Percentiles rank a stretch among this genome's conserved stretches.
Conservation (phyloP, 2,888 invertebrate genomes). For the Eremobia ochroleuca region DNA sequence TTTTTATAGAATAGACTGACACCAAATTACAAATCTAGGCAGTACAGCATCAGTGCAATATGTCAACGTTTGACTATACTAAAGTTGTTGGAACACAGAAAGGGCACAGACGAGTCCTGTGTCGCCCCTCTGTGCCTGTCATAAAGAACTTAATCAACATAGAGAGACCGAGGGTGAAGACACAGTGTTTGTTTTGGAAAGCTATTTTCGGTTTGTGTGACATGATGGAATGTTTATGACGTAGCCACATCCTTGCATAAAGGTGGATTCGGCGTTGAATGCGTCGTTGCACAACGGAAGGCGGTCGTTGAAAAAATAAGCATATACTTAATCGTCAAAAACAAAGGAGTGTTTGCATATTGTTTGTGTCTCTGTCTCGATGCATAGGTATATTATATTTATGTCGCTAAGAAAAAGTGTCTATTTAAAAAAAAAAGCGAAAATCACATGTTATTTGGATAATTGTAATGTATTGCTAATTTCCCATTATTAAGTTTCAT, state of each 20-base stretch:
- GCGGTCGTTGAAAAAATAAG: constrained; percentile 52
- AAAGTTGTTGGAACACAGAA: constrained; percentile 15
- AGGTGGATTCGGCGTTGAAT: constrained; percentile 37
- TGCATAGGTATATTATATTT: constrained; percentile 10
- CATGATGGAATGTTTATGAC: constrained; percentile 59
- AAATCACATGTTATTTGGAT: not conserved
- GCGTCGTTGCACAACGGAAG: constrained; percentile 55
- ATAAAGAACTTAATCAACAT: constrained; percentile 57
- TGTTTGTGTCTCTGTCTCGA: not conserved
- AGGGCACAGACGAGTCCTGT: constrained; percentile 31
- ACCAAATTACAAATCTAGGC: not conserved
- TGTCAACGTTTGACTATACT: not conserved
- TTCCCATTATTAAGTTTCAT: not conserved
- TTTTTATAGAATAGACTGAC: not conserved
- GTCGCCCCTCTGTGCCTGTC: constrained; percentile 30
- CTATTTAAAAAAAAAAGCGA: not conserved
- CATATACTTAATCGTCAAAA: constrained; percentile 13
- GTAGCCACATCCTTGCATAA: constrained; percentile 64
- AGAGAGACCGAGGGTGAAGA: constrained; percentile 23
- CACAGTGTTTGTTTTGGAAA: constrained; percentile 59
- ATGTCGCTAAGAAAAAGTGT: not conserved
- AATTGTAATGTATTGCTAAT: not conserved
- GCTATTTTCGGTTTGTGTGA: constrained; percentile 53
- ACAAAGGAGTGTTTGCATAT: constrained; percentile 33
- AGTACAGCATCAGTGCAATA: not conserved